Percentiles rank a stretch among this genome's conserved stretches.
These are phyloP conservation scores for Fragum sueziense DNA, from an alignment of 2,888 invertebrate species.

Conservation along the genomic window DNA sequence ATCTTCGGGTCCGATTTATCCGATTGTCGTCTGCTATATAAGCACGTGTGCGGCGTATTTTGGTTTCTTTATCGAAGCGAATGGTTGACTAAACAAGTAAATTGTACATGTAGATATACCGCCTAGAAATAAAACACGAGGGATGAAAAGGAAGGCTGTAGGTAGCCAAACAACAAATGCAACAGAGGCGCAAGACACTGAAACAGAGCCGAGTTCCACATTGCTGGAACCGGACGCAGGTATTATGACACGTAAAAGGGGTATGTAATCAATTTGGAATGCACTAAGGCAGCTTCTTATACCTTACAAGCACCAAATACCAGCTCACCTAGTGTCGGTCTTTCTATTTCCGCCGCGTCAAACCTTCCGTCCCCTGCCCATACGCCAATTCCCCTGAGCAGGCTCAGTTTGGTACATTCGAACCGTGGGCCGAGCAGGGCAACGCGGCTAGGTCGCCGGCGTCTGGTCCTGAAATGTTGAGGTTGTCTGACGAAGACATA, in stretches of 20 bases:
- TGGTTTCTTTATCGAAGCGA: too few species aligned
- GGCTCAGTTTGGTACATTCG: background rate
- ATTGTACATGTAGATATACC: too few species aligned
- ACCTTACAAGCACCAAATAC: background rate
- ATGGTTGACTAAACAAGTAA: too few species aligned
- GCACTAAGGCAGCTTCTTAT: background rate
- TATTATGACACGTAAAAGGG: background rate
- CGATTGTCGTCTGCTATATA: too few species aligned
- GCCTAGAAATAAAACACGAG: too few species aligned
- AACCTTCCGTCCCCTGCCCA: background rate
- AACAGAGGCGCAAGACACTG: too few species aligned
- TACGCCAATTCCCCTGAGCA: background rate
- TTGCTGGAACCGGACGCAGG: background rate
- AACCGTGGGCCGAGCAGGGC: background rate
- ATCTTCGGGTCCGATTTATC: too few species aligned
- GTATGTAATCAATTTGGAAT: background rate
- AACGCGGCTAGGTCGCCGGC: too few species aligned
- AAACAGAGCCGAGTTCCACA: background rate
- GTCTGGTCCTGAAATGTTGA: background rate
- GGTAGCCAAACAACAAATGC: too few species aligned
- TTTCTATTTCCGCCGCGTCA: background rate
- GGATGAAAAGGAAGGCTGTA: too few species aligned
- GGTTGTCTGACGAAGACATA: slow-evolving; percentile 15
- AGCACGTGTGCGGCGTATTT: too few species aligned
- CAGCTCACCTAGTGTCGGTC: background rate